Evolutionary conservation across 1,140 invertebrate genomes (phyloP), one percentile per base, ranked within the genome.

Genomic region (Melitaea cinxia): DNA sequence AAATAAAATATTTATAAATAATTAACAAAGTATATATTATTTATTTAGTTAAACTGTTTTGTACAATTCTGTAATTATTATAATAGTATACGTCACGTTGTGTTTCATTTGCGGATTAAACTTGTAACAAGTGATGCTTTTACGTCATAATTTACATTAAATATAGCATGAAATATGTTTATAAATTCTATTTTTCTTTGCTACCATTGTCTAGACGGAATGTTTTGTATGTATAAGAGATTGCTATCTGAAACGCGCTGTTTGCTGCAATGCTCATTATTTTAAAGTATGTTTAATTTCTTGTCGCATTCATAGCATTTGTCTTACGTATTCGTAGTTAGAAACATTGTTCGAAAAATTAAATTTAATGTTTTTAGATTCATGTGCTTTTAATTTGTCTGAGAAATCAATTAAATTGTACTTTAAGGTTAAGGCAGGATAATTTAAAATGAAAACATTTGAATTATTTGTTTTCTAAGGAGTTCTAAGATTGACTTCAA

Each of bases 191-290:
- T 49, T 55, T 54, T 56, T 55, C 56, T 58, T 58, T 49, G 23
- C 26, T 23, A n/a, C 50, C 42, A 56, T 63, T 63, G 60, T 63
- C 17, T 49, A 49, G 61, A 63, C 61, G 26, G n/a, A 5, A 64
- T 56, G 39, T 50, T 64, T 56, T 55, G 47, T 64, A 33, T 50
- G 56, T 47, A 28, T 28, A 23, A 26, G 30, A 56, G 52, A 37
- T 33, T 7, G 37, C 28, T 53, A 52, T 63, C 60, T 54, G 52
- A 63, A 63, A 47, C 42, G 52, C 23, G 17, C 35, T 54, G 59
- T 39, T 42, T 45, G 59, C 35, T 35, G 37, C 53, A 56, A 64
- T 45, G 39, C 26, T 56, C 61, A 56, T 64, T 56, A 64, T 64
- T 56, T 56, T 56, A 50, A 64, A 56, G 42, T 17, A 28, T 37